Conservation (phyloP, 2,113 vertebrate genomes). For the Willisornis vidua region DNA sequence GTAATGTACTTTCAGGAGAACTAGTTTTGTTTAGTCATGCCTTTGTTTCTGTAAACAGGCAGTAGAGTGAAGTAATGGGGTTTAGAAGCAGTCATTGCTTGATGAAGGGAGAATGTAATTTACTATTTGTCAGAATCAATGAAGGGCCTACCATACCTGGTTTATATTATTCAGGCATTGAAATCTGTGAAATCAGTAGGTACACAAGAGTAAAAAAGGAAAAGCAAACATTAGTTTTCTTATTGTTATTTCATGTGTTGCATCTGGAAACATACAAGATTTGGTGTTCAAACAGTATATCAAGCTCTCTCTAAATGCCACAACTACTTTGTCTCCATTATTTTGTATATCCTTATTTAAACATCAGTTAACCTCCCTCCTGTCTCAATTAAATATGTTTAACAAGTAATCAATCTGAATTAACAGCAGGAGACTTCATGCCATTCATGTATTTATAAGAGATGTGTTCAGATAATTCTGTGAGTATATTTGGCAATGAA, state of each 20-base stretch:
- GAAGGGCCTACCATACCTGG: not conserved
- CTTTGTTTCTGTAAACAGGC: not conserved
- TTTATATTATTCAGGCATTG: not conserved
- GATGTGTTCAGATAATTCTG: not conserved
- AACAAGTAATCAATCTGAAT: slow-evolving; percentile 33
- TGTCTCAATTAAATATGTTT: slow-evolving; percentile 27
- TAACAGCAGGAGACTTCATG: slow-evolving; percentile 18
- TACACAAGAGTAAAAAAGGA: not conserved
- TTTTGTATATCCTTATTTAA: not conserved
- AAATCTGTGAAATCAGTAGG: not conserved
- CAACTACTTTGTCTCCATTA: not conserved
- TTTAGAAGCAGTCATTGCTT: not conserved
- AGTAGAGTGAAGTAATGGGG: not conserved
- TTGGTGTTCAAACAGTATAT: not conserved
- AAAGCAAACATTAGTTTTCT: not conserved
- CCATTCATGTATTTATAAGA: not conserved
- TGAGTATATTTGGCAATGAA: not conserved
- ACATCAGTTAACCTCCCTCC: not conserved
- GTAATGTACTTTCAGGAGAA: not conserved
- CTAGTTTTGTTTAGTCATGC: not conserved
- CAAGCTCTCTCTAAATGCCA: not conserved
- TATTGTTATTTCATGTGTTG: not conserved
- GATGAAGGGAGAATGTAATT: not conserved
- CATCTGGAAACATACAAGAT: not conserved
- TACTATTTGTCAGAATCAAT: not conserved